These are phyloP conservation scores for Pectinophora gossypiella DNA, from an alignment of 1,140 invertebrate genomes.

Conservation along the genomic window DNA sequence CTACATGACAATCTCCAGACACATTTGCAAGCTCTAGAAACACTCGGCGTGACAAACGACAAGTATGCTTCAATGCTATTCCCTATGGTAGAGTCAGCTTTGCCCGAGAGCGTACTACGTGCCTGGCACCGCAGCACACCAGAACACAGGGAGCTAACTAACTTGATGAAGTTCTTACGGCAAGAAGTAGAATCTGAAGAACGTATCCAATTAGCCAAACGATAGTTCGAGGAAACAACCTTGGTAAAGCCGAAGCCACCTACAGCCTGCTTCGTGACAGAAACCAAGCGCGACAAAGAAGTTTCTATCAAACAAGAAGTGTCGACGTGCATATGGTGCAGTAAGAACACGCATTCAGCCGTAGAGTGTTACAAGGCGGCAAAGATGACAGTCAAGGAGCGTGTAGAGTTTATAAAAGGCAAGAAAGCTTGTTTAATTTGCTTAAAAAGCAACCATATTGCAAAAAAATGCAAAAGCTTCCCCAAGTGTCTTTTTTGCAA, in stretches of 20 bases:
- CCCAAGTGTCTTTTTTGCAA: conserved; percentile 8
- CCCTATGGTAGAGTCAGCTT: too few species aligned
- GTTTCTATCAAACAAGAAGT: not conserved
- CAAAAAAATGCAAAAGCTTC: conserved; percentile 4
- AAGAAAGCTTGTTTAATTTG: conserved; percentile 7
- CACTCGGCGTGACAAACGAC: too few species aligned
- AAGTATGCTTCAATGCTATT: too few species aligned
- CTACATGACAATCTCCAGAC: too few species aligned
- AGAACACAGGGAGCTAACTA: not conserved
- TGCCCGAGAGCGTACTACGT: conserved; percentile 1
- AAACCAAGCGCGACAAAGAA: not conserved
- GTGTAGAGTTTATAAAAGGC: conserved; percentile 3
- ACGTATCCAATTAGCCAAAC: not conserved
- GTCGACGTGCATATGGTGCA: conserved; percentile 6
- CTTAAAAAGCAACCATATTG: not conserved
- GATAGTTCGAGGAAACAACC: not conserved
- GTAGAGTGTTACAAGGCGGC: conserved; percentile 9
- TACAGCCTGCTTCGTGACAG: conserved; percentile 7
- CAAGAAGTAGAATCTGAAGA: conserved; percentile 11
- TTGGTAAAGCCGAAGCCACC: not conserved
- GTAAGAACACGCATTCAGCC: conserved; percentile 5
- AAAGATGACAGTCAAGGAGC: conserved; percentile 1
- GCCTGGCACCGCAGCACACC: conserved; percentile 1
- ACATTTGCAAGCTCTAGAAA: too few species aligned
- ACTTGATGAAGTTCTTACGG: conserved; percentile 4